Percentiles rank a stretch among this genome's conserved stretches.
Conservation (phyloP, 2,797 vertebrate species). For the Gobio occitaniae region DNA sequence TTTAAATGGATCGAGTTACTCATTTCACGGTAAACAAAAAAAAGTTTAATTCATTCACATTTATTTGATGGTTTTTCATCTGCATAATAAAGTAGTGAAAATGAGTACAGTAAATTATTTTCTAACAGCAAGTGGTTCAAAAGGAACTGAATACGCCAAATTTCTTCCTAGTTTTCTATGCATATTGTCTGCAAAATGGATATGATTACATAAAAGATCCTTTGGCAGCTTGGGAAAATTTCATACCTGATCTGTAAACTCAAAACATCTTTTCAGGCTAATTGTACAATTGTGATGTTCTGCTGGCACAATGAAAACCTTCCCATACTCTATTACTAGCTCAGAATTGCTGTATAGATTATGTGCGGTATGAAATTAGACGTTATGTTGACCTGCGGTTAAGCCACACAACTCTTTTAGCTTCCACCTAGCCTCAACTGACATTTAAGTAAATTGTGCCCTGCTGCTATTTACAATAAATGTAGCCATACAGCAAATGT, state of each 20-base stretch:
- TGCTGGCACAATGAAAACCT: not conserved
- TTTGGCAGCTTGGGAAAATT: not conserved
- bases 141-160: not conserved
- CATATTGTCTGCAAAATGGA: not conserved
- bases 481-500: constrained; percentile 45
- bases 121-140: not conserved
- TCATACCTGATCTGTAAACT: not conserved
- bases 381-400: not conserved
- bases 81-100: not conserved
- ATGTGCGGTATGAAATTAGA: not conserved
- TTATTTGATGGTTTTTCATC: not conserved
- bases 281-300: not conserved
- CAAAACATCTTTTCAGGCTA: not conserved
- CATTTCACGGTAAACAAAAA: not conserved
- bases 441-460: constrained; percentile 66
- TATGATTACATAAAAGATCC: not conserved
- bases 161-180: not conserved
- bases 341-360: not conserved
- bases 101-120: constrained; percentile 5
- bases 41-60: not conserved
- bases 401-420: not conserved
- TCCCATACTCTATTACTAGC: not conserved
- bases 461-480: constrained; percentile 60
- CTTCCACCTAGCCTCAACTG: constrained; percentile 46
- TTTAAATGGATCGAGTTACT: not conserved